A percentile compares a stretch with the other conserved stretches of the same genome.
Conservation (phyloP, 2,113 vertebrate species). For the Actinemys pallida region DNA sequence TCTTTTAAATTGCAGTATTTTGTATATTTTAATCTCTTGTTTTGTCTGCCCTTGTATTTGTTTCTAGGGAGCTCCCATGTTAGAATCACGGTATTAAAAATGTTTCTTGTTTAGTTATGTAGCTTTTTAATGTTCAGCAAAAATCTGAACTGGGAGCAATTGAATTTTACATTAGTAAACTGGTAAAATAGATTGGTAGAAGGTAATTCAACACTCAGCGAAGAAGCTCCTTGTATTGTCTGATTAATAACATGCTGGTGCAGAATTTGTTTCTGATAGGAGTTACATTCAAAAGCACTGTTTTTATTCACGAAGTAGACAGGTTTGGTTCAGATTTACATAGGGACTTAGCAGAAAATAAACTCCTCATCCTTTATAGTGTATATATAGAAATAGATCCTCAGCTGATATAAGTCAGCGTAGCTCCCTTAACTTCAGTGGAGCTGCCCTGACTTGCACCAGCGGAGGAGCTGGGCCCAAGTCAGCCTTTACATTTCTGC, state of each 20-base stretch:
- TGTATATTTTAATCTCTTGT: conserved; percentile 59
- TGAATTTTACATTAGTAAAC: background rate
- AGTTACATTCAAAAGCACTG: background rate
- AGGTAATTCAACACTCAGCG: background rate
- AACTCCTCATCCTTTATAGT: background rate
- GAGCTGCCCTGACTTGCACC: background rate
- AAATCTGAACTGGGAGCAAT: conserved; percentile 14
- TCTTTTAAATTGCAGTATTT: conserved; percentile 62
- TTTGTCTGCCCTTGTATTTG: conserved; percentile 52
- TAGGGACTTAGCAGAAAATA: background rate
- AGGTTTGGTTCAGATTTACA: background rate
- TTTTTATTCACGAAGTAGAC: background rate
- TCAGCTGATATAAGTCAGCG: background rate
- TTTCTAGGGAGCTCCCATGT: conserved; percentile 29
- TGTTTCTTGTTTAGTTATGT: background rate
- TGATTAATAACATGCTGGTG: background rate
- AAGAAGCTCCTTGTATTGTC: background rate
- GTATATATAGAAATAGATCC: background rate
- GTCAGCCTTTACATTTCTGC: conserved; percentile 27
- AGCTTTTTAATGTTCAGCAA: background rate
- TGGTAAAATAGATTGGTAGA: background rate
- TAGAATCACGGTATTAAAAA: background rate
- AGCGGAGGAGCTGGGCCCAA: background rate
- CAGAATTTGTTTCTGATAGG: background rate
- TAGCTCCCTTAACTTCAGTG: background rate